Evolutionary conservation across 1,140 invertebrate species (phyloP).

Genomic region (Drosophila punjabiensis): DNA sequence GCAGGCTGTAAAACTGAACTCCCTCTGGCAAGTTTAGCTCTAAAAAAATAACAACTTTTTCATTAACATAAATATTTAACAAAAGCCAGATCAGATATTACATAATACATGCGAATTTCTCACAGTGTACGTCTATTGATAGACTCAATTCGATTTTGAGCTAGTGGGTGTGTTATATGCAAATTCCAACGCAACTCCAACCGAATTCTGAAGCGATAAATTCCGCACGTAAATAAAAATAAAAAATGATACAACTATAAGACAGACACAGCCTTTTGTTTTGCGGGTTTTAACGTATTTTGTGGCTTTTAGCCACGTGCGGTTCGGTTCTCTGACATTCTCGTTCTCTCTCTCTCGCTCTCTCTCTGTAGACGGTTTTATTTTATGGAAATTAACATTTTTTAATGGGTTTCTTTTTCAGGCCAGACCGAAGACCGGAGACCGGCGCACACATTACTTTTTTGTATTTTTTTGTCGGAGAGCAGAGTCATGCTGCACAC

Average conservation of each 20-base stretch:
- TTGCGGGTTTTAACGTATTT: constrained; percentile 37
- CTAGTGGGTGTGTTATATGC: constrained; percentile 68
- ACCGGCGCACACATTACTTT: constrained; percentile 31
- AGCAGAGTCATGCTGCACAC: constrained; percentile 33
- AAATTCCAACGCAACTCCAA: constrained; percentile 42
- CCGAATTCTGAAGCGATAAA: neutral
- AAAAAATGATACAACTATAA: constrained; percentile 13
- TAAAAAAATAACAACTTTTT: too few relatives aligned
- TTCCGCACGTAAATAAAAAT: constrained; percentile 14
- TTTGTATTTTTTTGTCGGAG: constrained; percentile 25
- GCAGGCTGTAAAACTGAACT: too few relatives aligned
- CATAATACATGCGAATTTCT: neutral
- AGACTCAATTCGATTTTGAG: constrained; percentile 7
- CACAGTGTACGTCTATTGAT: constrained; percentile 7
- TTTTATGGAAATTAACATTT: constrained; percentile 81
- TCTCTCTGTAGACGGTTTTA: constrained; percentile 40
- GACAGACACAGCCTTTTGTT: constrained; percentile 9
- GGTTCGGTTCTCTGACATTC: constrained; percentile 28
- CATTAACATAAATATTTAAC: neutral
- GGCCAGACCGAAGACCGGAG: constrained; percentile 15
- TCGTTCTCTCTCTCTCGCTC: neutral
- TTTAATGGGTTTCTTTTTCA: constrained; percentile 72
- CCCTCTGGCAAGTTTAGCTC: too few relatives aligned
- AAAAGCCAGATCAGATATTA: neutral
- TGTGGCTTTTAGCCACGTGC: constrained; percentile 75